A percentile compares a stretch with the other conserved stretches of the same genome.
Evolutionary conservation across 2,797 vertebrate species (phyloP).

Genomic region (Paedocypris micromegethes): DNA sequence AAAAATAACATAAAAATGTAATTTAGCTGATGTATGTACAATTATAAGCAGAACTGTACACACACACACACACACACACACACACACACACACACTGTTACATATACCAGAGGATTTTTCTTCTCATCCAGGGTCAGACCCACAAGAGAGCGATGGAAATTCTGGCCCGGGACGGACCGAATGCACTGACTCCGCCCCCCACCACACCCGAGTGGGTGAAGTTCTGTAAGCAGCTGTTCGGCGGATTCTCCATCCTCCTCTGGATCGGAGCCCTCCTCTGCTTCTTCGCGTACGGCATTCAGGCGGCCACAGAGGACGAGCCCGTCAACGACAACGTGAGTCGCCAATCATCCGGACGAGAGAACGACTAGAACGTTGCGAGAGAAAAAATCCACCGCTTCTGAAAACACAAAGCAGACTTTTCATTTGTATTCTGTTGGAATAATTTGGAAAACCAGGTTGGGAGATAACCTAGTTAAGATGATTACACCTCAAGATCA

Average conservation of each 20-base stretch:
- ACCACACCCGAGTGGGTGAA: slow-evolving; percentile 92
- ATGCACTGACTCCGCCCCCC: slow-evolving; percentile 83
- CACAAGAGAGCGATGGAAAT: slow-evolving; percentile 70
- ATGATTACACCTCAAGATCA: slow-evolving; percentile 17
- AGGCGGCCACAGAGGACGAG: slow-evolving; percentile 81
- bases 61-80: too few relatives aligned
- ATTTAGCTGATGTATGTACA: too few relatives aligned
- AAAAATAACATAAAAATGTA: too few relatives aligned
- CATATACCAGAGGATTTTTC: not conserved
- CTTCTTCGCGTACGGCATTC: slow-evolving; percentile 88
- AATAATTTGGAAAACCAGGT: too few relatives aligned
- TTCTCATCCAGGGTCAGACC: slow-evolving; percentile 73
- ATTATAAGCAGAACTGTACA: too few relatives aligned
- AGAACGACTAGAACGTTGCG: not conserved
- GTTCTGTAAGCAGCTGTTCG: slow-evolving; percentile 92
- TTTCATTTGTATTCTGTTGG: too few relatives aligned
- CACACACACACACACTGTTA: too few relatives aligned
- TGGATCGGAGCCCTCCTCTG: slow-evolving; percentile 90
- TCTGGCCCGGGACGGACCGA: slow-evolving; percentile 80
- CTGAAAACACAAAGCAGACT: too few relatives aligned
- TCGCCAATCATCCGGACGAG: not conserved
- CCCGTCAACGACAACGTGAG: slow-evolving; percentile 86
- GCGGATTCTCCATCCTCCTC: slow-evolving; percentile 89
- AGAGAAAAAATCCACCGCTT: too few relatives aligned
- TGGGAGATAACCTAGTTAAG: slow-evolving; percentile 10